phyloP scores from a whole-genome alignment of 2,888 invertebrate species.

The Philaethria dido region DNA sequence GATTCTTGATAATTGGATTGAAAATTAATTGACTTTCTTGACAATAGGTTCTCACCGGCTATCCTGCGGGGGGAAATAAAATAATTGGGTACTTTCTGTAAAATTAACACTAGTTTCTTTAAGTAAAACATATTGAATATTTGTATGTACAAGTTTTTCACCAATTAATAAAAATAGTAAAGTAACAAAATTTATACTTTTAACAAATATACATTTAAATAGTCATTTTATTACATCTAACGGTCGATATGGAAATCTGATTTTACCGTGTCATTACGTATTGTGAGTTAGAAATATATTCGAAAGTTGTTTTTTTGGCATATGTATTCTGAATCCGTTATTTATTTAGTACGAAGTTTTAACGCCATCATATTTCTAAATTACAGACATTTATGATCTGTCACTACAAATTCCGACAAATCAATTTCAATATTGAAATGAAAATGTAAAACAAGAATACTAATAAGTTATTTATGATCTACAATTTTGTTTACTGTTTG shows the following conservation, averaged over 20 bases:
- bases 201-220: neutral
- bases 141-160: too few relatives aligned
- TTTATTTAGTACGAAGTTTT: conserved; percentile 22
- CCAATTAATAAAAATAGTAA: neutral
- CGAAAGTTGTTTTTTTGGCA: conserved; percentile 35
- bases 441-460: neutral
- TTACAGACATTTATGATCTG: conserved; percentile 19
- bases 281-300: conserved; percentile 19
- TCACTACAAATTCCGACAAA: neutral
- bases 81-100: too few relatives aligned
- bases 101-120: too few relatives aligned
- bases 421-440: conserved; percentile 5
- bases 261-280: conserved; percentile 26
- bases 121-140: too few relatives aligned
- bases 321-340: conserved; percentile 20
- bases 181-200: neutral
- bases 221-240: conserved; percentile 10
- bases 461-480: neutral
- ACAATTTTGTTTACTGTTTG: neutral
- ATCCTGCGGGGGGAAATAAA: too few relatives aligned
- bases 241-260: conserved; percentile 28
- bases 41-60: too few relatives aligned
- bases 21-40: too few relatives aligned
- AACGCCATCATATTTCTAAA: conserved; percentile 26
- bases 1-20: too few relatives aligned